Conservation (phyloP, 37 sponge, comb jelly and placozoan species). For the Halisarca cf. caerulea region DNA sequence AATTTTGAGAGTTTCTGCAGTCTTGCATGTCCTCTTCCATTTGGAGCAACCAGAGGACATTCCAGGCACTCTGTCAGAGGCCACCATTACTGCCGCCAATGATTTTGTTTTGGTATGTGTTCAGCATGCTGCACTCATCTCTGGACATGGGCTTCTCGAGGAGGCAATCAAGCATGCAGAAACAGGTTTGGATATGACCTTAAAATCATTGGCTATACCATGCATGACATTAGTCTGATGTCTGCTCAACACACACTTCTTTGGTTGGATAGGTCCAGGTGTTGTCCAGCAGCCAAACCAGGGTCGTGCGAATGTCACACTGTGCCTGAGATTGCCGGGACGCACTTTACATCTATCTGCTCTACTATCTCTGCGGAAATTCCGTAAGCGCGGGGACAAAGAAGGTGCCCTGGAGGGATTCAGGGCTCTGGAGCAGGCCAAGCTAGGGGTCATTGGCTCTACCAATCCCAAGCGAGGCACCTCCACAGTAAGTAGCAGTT, state of each 20-base stretch:
- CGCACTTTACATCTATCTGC: too few relatives aligned
- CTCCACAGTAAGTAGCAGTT: neutral
- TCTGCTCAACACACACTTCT: too few relatives aligned
- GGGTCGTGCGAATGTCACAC: too few relatives aligned
- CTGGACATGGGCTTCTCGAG: constrained; percentile 31
- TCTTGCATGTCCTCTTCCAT: constrained; percentile 50
- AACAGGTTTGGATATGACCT: too few relatives aligned
- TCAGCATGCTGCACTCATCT: constrained; percentile 49
- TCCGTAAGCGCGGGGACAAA: neutral
- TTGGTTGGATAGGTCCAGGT: too few relatives aligned
- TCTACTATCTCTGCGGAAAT: too few relatives aligned
- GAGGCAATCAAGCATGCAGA: constrained; percentile 23
- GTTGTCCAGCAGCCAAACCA: too few relatives aligned
- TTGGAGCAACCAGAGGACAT: neutral
- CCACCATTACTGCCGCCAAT: constrained; percentile 35
- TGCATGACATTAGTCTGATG: too few relatives aligned
- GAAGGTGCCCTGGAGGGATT: neutral
- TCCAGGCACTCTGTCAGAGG: constrained; percentile 12
- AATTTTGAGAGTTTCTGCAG: constrained; percentile 39
- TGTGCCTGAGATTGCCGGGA: too few relatives aligned
- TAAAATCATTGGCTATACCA: too few relatives aligned
- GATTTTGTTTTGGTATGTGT: constrained; percentile 41
- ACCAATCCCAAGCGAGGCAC: neutral
- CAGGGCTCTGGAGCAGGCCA: neutral
- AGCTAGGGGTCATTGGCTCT: neutral